phyloP scores from a whole-genome alignment of 2,888 invertebrate species.

The Acrobasis repandana region DNA sequence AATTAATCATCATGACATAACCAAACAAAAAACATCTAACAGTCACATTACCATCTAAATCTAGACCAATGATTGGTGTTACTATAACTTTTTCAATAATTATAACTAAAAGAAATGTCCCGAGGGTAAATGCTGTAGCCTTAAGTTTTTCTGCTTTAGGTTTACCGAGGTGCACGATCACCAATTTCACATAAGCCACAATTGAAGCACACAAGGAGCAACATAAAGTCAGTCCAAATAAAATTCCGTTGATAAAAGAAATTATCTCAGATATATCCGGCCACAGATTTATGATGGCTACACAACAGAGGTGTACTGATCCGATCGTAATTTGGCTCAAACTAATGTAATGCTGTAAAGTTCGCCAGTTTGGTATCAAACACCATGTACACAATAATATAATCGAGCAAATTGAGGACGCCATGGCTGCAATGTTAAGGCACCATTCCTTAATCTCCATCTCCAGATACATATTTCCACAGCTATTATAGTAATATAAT shows the following conservation, averaged over 20 bases:
- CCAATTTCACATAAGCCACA: constrained; percentile 37
- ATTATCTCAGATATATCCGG: neutral
- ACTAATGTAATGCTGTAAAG: constrained; percentile 38
- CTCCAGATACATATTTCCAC: neutral
- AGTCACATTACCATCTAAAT: neutral
- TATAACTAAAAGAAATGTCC: constrained; percentile 14
- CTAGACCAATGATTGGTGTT: neutral
- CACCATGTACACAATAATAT: constrained; percentile 32
- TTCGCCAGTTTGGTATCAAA: constrained; percentile 40
- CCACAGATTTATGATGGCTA: neutral
- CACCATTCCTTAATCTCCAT: neutral
- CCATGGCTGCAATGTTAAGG: neutral
- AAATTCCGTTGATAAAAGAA: constrained; percentile 1
- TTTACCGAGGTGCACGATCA: constrained; percentile 30
- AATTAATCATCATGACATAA: constrained; percentile 30
- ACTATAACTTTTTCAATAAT: constrained; percentile 14
- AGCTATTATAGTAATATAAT: no score
- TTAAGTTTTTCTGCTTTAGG: constrained; percentile 31
- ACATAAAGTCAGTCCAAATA: constrained; percentile 27
- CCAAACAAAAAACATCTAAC: neutral
- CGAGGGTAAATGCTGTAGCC: constrained; percentile 31
- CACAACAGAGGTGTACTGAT: constrained; percentile 31
- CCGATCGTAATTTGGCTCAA: constrained; percentile 37
- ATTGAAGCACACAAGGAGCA: constrained; percentile 36
- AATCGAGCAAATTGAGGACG: constrained; percentile 8